Percentiles rank a stretch among this genome's conserved stretches.
phyloP scores from a whole-genome alignment of 2,888 invertebrate genomes.

The Campaea margaritaria region DNA sequence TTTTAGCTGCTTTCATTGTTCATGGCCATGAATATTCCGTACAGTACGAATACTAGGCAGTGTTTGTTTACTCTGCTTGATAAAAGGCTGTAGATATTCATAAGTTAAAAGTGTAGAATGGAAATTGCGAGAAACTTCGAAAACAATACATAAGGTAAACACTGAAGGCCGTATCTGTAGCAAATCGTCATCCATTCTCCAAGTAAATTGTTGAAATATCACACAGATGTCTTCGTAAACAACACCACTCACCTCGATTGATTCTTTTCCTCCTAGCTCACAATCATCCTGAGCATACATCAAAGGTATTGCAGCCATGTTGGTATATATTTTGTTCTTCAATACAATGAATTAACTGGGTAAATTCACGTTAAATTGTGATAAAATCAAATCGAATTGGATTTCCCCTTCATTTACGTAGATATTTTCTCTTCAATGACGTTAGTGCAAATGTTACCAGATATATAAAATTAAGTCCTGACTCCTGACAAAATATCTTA shows the following conservation, averaged over 20 bases:
- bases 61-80: background rate
- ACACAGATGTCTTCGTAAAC: conserved; percentile 9
- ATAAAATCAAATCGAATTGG: conserved; percentile 6
- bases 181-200: conserved; percentile 22
- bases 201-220: background rate
- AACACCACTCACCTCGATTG: conserved; percentile 67
- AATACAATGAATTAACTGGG: conserved; percentile 1
- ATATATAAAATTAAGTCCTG: too few relatives aligned
- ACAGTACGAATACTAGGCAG: too few relatives aligned
- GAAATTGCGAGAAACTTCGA: background rate
- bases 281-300: conserved; percentile 88
- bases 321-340: conserved; percentile 30
- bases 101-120: background rate
- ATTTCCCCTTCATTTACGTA: conserved; percentile 11
- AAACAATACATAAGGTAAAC: conserved; percentile 16
- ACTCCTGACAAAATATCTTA: too few relatives aligned
- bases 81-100: background rate
- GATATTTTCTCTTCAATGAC: conserved; percentile 10
- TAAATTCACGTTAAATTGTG: background rate
- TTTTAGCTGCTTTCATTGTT: conserved; percentile 3
- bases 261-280: conserved; percentile 88
- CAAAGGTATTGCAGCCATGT: conserved; percentile 84
- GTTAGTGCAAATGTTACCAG: too few relatives aligned
- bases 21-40: conserved; percentile 17
- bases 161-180: conserved; percentile 28